A percentile compares a stretch with the other conserved stretches of the same genome.
Evolutionary conservation across 2,113 vertebrate genomes (phyloP).

Genomic region (Eublepharis macularius): DNA sequence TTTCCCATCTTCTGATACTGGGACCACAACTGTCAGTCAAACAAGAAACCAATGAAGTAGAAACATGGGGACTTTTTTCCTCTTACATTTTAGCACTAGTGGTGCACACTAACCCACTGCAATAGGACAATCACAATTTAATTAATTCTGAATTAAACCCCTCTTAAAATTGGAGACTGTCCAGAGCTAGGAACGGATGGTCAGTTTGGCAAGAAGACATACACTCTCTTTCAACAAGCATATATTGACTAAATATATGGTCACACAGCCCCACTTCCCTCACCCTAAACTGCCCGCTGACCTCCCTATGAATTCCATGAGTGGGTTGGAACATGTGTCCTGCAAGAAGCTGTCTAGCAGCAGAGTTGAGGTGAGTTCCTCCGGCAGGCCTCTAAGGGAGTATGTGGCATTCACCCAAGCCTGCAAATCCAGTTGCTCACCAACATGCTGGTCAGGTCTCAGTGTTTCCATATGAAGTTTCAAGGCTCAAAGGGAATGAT

Average conservation of each 20-base stretch:
- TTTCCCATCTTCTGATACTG: slow-evolving; percentile 25
- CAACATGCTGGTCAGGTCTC: too few species aligned
- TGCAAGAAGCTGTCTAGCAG: too few species aligned
- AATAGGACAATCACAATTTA: too few species aligned
- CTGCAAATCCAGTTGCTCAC: not conserved
- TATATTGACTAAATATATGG: not conserved
- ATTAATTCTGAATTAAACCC: too few species aligned
- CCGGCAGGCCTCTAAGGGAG: too few species aligned
- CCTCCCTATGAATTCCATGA: not conserved
- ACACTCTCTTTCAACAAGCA: too few species aligned
- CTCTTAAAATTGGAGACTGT: not conserved
- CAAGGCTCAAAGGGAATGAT: too few species aligned
- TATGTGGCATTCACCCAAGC: not conserved
- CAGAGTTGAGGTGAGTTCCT: not conserved
- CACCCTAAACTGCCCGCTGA: not conserved
- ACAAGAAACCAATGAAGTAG: not conserved
- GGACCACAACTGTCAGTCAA: not conserved
- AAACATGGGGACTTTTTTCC: not conserved
- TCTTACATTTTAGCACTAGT: not conserved
- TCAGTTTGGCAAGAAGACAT: too few species aligned
- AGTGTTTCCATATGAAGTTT: too few species aligned
- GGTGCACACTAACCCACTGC: not conserved
- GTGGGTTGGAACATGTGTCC: not conserved
- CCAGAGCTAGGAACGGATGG: not conserved
- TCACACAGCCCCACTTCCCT: not conserved